Conservation (phyloP, 2,113 vertebrate genomes). For the Lonchura striata region DNA sequence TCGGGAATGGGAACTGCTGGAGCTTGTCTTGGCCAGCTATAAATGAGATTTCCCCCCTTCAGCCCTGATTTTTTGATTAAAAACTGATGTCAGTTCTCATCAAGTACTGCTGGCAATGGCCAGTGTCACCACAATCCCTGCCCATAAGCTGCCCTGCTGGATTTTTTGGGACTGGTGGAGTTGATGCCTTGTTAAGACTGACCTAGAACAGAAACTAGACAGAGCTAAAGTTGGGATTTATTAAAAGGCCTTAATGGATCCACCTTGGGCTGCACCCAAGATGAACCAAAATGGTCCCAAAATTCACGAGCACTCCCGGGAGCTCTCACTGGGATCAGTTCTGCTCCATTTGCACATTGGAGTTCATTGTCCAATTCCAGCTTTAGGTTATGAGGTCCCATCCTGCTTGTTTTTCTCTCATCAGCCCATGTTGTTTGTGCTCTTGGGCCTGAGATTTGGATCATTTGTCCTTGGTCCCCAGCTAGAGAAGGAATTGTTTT, state of each 20-base stretch:
- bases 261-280: background rate
- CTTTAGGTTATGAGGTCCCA: too few relatives aligned
- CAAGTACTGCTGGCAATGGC: background rate
- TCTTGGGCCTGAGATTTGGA: too few relatives aligned
- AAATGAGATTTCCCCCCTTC: background rate
- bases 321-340: too few relatives aligned
- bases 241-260: background rate
- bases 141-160: background rate
- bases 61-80: background rate
- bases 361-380: too few relatives aligned
- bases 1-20: background rate
- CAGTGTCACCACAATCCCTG: background rate
- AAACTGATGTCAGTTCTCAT: background rate
- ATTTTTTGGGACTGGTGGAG: background rate
- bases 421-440: too few relatives aligned
- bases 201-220: fast-evolving
- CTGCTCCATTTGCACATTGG: too few relatives aligned
- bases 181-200: background rate
- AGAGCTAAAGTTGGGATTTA: background rate
- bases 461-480: too few relatives aligned
- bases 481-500: too few relatives aligned
- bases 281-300: background rate
- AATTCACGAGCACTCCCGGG: too few relatives aligned
- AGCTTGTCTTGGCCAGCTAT: background rate
- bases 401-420: too few relatives aligned